phyloP scores from a whole-genome alignment of 2,113 vertebrate species.

The Tichodroma muraria region DNA sequence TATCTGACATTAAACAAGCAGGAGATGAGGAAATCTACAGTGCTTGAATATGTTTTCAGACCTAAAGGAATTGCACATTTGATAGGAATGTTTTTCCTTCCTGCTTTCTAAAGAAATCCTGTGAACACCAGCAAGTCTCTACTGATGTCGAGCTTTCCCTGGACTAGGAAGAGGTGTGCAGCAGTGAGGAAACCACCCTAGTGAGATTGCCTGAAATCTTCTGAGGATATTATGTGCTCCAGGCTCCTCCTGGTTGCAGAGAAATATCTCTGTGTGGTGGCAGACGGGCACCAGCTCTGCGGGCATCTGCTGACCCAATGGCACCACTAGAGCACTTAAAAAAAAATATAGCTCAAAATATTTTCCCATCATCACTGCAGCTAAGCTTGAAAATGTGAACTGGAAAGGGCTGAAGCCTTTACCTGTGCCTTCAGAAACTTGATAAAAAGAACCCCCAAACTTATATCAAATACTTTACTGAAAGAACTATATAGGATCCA shows the following conservation, averaged over 20 bases:
- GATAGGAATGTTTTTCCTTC: not conserved
- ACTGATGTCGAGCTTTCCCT: not conserved
- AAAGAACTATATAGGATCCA: not conserved
- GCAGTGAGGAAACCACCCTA: not conserved
- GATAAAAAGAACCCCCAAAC: not conserved
- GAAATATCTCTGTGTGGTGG: not conserved
- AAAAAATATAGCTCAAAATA: not conserved
- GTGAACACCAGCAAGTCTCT: not conserved
- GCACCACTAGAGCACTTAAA: not conserved
- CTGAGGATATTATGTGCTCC: not conserved
- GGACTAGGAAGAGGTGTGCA: not conserved
- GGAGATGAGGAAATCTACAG: not conserved
- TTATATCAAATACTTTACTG: not conserved
- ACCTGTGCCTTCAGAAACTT: not conserved
- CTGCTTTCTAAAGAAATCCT: not conserved
- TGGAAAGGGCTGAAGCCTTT: not conserved
- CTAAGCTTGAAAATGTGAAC: not conserved
- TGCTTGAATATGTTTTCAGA: not conserved
- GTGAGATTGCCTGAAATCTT: not conserved
- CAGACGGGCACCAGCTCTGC: not conserved
- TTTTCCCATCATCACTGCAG: rapidly evolving
- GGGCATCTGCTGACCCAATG: rapidly evolving
- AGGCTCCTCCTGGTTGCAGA: not conserved
- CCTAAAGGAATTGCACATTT: not conserved
- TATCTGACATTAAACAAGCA: not conserved